A percentile compares a stretch with the other conserved stretches of the same genome.
Conservation (phyloP, 2,797 vertebrate species). For the Falco novaeseelandiae region DNA sequence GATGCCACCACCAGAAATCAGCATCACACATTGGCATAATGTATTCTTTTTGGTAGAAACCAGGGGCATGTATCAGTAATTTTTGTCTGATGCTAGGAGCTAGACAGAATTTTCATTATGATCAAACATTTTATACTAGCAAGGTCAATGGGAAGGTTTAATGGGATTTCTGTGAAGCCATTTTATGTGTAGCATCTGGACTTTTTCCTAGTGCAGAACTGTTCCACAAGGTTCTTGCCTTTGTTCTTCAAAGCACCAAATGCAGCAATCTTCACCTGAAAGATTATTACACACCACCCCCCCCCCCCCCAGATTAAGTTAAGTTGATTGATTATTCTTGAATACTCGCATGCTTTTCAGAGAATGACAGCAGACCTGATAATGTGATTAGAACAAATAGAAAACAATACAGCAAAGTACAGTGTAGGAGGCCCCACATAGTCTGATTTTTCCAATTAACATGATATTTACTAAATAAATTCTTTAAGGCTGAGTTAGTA, state of each 20-base stretch:
- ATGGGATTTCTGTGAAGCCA: not conserved
- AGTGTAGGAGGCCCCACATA: not conserved
- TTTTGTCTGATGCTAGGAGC: not conserved
- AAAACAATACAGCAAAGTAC: not conserved
- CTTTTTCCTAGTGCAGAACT: not conserved
- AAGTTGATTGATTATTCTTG: not conserved
- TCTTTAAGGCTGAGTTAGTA: not conserved
- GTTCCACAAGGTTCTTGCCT: not conserved
- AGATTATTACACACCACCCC: not conserved
- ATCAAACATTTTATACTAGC: not conserved
- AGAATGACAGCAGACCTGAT: not conserved
- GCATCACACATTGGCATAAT: not conserved
- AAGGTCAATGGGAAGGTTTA: not conserved
- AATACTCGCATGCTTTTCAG: not conserved
- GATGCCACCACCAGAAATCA: not conserved
- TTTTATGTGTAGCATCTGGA: not conserved
- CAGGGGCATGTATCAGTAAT: not conserved
- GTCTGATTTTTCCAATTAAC: not conserved
- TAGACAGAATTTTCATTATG: not conserved
- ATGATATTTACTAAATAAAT: not conserved
- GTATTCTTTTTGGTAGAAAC: not conserved
- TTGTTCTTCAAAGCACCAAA: not conserved
- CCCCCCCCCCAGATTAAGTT: not conserved
- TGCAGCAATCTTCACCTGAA: not conserved
- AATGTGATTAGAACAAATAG: not conserved